Conservation (phyloP, 2,113 vertebrate species). For the Pandion haliaetus region DNA sequence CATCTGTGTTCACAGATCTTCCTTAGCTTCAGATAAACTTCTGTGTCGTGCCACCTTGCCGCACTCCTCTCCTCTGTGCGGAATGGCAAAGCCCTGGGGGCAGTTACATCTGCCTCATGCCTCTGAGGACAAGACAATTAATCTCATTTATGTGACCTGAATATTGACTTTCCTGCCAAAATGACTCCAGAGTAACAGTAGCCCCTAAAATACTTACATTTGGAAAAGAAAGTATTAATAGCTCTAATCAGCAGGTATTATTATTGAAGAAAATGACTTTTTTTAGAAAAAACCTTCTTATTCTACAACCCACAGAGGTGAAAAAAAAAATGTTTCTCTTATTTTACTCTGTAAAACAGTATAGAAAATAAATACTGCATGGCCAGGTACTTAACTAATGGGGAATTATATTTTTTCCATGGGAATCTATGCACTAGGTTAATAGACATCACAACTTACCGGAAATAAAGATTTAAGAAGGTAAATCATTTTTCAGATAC, state of each 20-base stretch:
- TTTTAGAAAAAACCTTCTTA: not conserved
- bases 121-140: not conserved
- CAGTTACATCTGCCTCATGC: not conserved
- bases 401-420: not conserved
- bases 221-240: not conserved
- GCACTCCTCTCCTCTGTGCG: not conserved
- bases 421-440: not conserved
- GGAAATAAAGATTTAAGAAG: not conserved
- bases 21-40: not conserved
- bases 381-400: not conserved
- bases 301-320: not conserved
- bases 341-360: not conserved
- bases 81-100: not conserved
- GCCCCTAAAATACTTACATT: not conserved
- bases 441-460: not conserved
- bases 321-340: not conserved
- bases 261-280: not conserved
- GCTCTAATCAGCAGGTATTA: not conserved
- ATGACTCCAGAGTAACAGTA: not conserved
- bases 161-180: not conserved
- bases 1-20: not conserved
- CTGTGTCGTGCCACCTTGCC: not conserved
- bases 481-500: not conserved
- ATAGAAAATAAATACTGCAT: not conserved
- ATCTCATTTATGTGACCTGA: not conserved